Evolutionary conservation across 1,140 invertebrate genomes (phyloP), one percentile per base, ranked within the genome.

Genomic region (Rhyzopertha dominica): DNA sequence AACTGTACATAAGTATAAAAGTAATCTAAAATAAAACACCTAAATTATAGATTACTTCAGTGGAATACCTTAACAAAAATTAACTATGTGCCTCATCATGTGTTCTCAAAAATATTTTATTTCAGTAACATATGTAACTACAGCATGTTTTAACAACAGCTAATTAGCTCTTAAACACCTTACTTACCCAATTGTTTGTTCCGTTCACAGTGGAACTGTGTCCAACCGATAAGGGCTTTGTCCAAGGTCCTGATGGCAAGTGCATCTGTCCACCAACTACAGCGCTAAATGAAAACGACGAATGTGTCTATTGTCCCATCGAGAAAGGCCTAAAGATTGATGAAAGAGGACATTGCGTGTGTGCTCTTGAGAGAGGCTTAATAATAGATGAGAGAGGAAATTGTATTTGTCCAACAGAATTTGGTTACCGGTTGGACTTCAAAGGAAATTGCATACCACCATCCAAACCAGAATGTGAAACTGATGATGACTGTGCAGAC

Each of bases 231-330:
- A 85, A 84, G 62, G 84, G 84, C 30, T 85, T 79, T 58, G 68
- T 87, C 2, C 66, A 74, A 24, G 79, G 84, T 43, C 74, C 81
- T 1, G 70, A 78, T 17, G 85, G 84, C 2, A 77, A 82, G 36
- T 89, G 85, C 50, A 72, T 84, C 0, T 90, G 86, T 66, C 82
- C 83, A 43, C 78, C 78, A 12, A 84, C 82, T 25, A 81, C 79
- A 49, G 87, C 82, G 4, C 71, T 87, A n/a, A 79, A 88, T 54
- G 73, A 80, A 19, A 76, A 80, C 44, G 85, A 87, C 17, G 78
- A 85, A 50, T 92, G 88, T 56, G 74, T 79, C 1, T 77, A 81
- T 5, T 92, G 90, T 56, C 69, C 73, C 17, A 69, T 74, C 12
- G 78, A 82, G 30, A 75, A 82, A 50, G 86, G 86, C 5, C 82